Percentiles rank a stretch among this genome's conserved stretches.
Conservation (phyloP, 2,113 vertebrate species). For the Ibidorhyncha struthersii region DNA sequence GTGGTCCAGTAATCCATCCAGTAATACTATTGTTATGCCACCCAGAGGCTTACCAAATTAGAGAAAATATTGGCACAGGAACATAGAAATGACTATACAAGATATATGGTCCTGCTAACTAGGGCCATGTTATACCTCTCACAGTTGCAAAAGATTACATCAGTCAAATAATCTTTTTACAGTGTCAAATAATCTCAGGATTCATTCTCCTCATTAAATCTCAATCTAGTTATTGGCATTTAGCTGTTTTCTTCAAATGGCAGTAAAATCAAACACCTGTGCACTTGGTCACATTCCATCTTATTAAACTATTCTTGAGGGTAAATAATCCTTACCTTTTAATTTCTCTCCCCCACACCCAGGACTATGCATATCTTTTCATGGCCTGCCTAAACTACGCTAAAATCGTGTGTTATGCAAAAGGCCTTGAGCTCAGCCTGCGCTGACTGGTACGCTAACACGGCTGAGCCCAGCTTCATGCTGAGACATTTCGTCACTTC, state of each 20-base stretch:
- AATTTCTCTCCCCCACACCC: neutral
- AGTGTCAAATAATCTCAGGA: neutral
- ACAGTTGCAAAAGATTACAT: neutral
- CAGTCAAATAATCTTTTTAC: too few species aligned
- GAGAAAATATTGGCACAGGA: neutral
- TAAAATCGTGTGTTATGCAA: neutral
- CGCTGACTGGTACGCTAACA: rapidly evolving
- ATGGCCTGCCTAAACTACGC: neutral
- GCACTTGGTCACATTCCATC: neutral
- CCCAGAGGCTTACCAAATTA: neutral
- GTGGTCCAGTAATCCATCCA: neutral
- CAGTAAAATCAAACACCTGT: neutral
- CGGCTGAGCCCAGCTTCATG: neutral
- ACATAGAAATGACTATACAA: neutral
- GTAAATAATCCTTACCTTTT: neutral
- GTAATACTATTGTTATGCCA: neutral
- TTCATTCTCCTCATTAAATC: neutral
- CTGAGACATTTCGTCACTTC: neutral
- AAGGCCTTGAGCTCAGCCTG: neutral
- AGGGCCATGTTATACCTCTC: neutral
- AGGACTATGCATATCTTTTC: neutral
- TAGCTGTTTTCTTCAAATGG: neutral
- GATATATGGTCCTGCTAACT: neutral
- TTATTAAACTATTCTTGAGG: neutral
- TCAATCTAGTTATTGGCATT: neutral